Evolutionary conservation across 2,888 invertebrate genomes (phyloP), one percentile per base, ranked within the genome.

Genomic region (Plusia festucae): DNA sequence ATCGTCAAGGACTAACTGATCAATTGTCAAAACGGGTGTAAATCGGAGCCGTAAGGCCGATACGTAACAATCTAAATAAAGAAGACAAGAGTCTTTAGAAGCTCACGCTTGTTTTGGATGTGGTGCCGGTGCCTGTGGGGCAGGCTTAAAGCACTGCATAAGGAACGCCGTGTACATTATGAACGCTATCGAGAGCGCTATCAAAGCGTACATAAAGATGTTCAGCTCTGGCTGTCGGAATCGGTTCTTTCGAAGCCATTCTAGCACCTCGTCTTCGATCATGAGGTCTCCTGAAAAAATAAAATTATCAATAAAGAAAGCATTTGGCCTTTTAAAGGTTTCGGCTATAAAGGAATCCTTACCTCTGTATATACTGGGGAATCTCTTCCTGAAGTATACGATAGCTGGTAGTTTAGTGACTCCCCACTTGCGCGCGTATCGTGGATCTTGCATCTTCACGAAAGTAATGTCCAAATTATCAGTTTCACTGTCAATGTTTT

Each of bases 401-500:
- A 99, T 97, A 1, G 98, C 97, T 13, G 99, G 99, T 70, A 99
- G 93, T 88, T 98, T 98, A 0, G 97, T 98, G 16, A 99, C 98
- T 22, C 99, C 99, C 98, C 99, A 99, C 92, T 98, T 99, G 60
- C 98, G 96, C 15, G 99, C 99, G 88, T 98, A 99, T 49, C 98
- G 96, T 0, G 98, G 96, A 89, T 99, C 99, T 64, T 98, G 97
- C 97, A 99, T 98, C 93, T 99, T 98, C 0, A 99, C 98, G 89
- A 99, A 98, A 1, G 98, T 98, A 74, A 99, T 98, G 85, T 99
- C 98, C 85, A 99, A 95, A 90, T 98, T 98, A 87, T 99, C 98
- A 0, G 98, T 98, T 92, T 99, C 99, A 81, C 98, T 98, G 86
- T 99, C 99, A 80, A 99, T 99, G 80, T 98, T 98, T 88, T 99